A percentile compares a stretch with the other conserved stretches of the same genome.
phyloP scores from a whole-genome alignment of 2,888 invertebrate genomes.

The Lasioglossum calceatum region DNA sequence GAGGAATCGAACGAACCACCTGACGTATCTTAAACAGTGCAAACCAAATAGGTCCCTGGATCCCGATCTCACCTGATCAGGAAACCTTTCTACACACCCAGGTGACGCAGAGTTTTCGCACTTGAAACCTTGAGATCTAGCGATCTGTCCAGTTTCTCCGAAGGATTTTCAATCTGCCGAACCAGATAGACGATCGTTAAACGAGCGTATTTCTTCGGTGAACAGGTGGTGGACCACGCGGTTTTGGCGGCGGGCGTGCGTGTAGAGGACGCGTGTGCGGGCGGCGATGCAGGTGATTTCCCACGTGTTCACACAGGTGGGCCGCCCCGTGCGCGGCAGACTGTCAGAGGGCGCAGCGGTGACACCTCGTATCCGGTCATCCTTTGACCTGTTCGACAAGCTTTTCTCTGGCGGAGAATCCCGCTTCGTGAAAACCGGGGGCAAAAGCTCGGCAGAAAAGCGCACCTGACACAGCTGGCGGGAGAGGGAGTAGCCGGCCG shows the following conservation, averaged over 20 bases:
- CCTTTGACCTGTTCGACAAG: constrained; percentile 50
- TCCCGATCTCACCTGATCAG: not conserved
- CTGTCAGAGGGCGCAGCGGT: constrained; percentile 71
- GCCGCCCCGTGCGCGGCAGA: constrained; percentile 63
- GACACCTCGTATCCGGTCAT: constrained; percentile 57
- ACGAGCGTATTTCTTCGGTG: not conserved
- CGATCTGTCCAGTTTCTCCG: not conserved
- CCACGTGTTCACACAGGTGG: constrained; percentile 70
- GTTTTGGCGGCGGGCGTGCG: constrained; percentile 1
- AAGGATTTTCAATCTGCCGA: not conserved
- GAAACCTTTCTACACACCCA: not conserved
- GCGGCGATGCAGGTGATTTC: constrained; percentile 47
- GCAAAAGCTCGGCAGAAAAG: not conserved
- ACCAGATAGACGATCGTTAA: not conserved
- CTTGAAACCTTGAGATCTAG: not conserved
- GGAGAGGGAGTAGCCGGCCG: not conserved
- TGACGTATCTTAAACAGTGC: not conserved
- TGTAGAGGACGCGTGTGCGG: constrained; percentile 3
- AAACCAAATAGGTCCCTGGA: not conserved
- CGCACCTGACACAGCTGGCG: not conserved
- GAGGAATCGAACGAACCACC: constrained; percentile 37
- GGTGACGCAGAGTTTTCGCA: not conserved
- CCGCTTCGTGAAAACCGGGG: not conserved
- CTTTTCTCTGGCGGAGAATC: not conserved
- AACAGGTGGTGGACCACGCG: constrained; percentile 20